These are phyloP conservation scores for Myotis planiceps DNA, from an alignment of 2,797 vertebrate genomes.

Conservation along the genomic window DNA sequence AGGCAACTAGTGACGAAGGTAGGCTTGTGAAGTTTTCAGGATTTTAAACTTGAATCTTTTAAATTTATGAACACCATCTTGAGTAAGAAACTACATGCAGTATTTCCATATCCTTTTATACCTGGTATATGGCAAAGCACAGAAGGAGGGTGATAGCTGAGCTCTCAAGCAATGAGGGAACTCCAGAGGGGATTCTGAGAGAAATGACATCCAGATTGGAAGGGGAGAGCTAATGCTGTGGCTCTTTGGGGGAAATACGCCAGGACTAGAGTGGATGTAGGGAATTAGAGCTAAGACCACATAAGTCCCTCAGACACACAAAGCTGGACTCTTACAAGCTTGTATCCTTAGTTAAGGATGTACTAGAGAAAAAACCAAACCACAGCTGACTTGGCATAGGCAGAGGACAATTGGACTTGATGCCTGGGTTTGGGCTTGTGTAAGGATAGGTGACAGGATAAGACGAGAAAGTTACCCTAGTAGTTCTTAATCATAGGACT, in stretches of 20 bases:
- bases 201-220: neutral
- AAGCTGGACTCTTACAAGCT: neutral
- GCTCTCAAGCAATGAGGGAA: neutral
- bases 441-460: neutral
- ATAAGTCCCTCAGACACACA: neutral
- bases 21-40: neutral
- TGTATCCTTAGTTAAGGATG: neutral
- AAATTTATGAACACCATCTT: neutral
- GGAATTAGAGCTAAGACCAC: neutral
- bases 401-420: neutral
- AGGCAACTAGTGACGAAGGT: slow-evolving; percentile 94
- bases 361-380: neutral
- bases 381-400: neutral
- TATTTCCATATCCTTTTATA: neutral
- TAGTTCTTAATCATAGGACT: neutral
- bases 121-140: neutral
- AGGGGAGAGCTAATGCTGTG: neutral
- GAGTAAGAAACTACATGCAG: neutral
- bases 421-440: neutral
- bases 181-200: neutral
- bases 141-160: neutral
- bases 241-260: neutral
- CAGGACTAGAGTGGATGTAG: neutral
- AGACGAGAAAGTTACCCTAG: neutral
- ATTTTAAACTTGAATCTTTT: slow-evolving; percentile 44